These are phyloP conservation scores for Rostratula benghalensis DNA, from an alignment of 2,113 vertebrate species.

Conservation along the genomic window DNA sequence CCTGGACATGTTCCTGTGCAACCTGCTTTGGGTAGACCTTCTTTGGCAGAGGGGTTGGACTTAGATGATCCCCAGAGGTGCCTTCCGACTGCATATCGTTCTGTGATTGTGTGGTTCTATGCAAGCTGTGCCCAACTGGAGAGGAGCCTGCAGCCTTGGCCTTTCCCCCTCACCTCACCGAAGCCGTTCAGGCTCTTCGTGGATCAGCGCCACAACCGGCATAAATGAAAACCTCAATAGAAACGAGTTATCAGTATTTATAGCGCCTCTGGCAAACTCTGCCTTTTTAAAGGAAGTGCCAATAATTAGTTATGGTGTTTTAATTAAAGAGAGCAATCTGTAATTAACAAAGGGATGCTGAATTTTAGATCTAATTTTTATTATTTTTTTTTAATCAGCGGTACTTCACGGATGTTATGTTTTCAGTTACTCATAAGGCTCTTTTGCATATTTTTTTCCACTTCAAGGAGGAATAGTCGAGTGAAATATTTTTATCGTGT, in stretches of 20 bases:
- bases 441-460: not conserved
- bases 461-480: not conserved
- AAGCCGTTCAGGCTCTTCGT: not conserved
- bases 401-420: not conserved
- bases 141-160: too few species aligned
- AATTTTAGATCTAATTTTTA: not conserved
- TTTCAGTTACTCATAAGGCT: not conserved
- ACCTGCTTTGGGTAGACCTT: too few species aligned
- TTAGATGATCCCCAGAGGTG: too few species aligned
- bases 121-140: too few species aligned
- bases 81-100: too few species aligned
- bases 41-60: too few species aligned
- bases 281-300: not conserved
- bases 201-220: not conserved
- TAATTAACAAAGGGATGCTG: constrained; percentile 19
- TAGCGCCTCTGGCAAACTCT: constrained; percentile 1
- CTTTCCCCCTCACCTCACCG: not conserved
- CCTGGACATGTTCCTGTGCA: too few species aligned
- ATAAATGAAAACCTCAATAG: not conserved
- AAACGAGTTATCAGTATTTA: constrained; percentile 8
- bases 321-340: constrained; percentile 23
- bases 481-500: not conserved
- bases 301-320: constrained; percentile 14
- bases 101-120: too few species aligned
- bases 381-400: constrained; percentile 7